Conservation (phyloP, 2,113 vertebrate species). For the Myotis yumanensis region DNA sequence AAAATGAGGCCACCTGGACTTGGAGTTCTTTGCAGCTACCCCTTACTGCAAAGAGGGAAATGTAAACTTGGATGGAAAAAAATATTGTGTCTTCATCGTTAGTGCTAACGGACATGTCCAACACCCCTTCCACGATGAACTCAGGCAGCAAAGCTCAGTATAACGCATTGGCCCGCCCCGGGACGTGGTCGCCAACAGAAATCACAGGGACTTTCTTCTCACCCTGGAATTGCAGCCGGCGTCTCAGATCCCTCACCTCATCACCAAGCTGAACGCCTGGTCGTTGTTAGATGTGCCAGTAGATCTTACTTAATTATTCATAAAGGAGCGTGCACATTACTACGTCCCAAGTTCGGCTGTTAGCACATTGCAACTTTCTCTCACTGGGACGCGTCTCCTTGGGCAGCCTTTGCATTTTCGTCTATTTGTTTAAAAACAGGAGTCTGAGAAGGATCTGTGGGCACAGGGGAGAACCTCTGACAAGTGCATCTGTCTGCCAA, state of each 20-base stretch:
- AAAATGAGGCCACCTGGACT: neutral
- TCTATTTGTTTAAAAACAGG: neutral
- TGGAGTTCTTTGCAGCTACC: neutral
- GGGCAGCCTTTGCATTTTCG: neutral
- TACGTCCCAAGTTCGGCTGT: neutral
- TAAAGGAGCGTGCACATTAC: too few relatives aligned
- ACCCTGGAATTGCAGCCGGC: neutral
- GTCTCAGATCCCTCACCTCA: neutral
- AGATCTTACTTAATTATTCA: neutral
- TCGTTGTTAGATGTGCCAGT: accelerated
- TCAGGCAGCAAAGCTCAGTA: accelerated
- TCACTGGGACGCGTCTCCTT: neutral
- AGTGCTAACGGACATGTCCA: neutral
- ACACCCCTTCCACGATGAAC: neutral
- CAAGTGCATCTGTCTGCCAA: accelerated
- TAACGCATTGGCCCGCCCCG: accelerated
- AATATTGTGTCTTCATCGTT: neutral
- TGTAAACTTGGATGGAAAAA: neutral
- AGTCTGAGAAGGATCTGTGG: neutral
- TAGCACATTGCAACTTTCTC: neutral
- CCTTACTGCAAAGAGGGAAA: neutral
- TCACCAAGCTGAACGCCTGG: accelerated
- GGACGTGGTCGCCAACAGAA: neutral
- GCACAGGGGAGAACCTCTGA: neutral
- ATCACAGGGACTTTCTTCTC: neutral